These are phyloP conservation scores for Hoplias malabaricus DNA, from an alignment of 2,113 vertebrate species.

Conservation along the genomic window DNA sequence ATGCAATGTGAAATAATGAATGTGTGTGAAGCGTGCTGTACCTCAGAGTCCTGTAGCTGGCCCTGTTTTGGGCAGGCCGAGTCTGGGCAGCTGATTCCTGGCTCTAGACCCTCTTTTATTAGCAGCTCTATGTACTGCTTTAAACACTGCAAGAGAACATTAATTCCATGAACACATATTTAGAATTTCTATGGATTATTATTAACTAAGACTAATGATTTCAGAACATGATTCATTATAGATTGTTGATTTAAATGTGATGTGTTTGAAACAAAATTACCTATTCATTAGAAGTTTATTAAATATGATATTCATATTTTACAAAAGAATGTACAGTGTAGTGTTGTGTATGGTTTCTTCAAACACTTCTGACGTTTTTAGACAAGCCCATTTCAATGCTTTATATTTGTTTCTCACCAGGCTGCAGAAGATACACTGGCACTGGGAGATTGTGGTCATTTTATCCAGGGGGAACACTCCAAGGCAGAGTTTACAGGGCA, in stretches of 20 bases:
- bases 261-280: too few species aligned
- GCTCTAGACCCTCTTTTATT: conserved; percentile 86
- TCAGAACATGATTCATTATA: not conserved
- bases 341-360: too few species aligned
- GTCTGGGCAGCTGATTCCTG: conserved; percentile 84
- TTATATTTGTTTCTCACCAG: conserved; percentile 40
- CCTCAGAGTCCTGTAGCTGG: conserved; percentile 83
- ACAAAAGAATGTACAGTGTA: too few species aligned
- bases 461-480: conserved; percentile 83
- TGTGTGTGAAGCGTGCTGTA: conserved; percentile 40
- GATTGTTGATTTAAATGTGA: too few species aligned
- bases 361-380: too few species aligned
- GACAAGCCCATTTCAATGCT: too few species aligned
- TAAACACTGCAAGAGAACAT: conserved; percentile 76
- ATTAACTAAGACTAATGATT: not conserved
- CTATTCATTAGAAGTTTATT: too few species aligned
- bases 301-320: too few species aligned
- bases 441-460: conserved; percentile 86
- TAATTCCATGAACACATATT: not conserved
- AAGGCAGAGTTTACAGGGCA: conserved; percentile 87
- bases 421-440: conserved; percentile 86
- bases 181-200: not conserved
- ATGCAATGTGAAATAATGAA: not conserved
- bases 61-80: conserved; percentile 82
- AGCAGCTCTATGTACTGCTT: conserved; percentile 87